Evolutionary conservation across 2,113 vertebrate species (phyloP).

Genomic region (Gymnorhina tibicen): DNA sequence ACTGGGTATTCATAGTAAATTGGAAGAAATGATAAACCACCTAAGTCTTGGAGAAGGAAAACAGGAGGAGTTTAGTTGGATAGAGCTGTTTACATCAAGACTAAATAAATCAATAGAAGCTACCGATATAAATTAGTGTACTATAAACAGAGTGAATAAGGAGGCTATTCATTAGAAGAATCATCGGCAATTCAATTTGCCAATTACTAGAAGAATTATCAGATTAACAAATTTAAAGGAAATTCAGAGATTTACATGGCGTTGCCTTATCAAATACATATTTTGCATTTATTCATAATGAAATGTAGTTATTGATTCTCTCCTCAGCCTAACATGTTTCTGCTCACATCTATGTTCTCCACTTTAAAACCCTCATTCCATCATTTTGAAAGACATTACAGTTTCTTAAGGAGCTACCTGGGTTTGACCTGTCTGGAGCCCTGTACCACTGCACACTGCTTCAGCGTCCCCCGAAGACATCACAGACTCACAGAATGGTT

Average conservation of each 20-base stretch:
- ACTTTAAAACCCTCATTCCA: neutral
- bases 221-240: neutral
- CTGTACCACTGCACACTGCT: fast-evolving
- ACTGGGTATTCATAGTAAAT: neutral
- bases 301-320: neutral
- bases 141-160: neutral
- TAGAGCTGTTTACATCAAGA: neutral
- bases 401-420: neutral
- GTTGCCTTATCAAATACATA: neutral
- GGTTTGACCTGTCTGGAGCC: neutral
- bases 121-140: neutral
- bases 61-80: neutral
- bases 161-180: neutral
- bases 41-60: neutral
- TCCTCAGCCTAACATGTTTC: neutral
- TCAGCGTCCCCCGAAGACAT: fast-evolving
- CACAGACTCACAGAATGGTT: neutral
- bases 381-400: neutral
- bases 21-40: neutral
- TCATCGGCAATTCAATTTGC: neutral
- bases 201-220: neutral
- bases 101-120: neutral
- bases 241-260: neutral
- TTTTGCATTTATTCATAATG: neutral
- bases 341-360: neutral